Percentiles rank a stretch among this genome's conserved stretches.
phyloP scores from a whole-genome alignment of 1,140 invertebrate species.

The Eueides isabella region DNA sequence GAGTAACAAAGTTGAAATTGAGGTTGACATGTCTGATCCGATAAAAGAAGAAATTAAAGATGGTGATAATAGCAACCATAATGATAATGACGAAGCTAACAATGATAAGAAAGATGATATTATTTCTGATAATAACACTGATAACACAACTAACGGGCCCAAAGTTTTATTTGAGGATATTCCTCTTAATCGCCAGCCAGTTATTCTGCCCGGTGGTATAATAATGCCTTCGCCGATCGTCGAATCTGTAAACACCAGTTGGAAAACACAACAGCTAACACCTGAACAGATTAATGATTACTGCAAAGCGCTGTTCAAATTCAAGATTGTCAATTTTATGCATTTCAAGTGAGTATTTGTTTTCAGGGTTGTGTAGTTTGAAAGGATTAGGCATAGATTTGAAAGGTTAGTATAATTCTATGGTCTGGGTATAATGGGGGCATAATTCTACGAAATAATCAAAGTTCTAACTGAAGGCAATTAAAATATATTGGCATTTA shows the following conservation, averaged over 20 bases:
- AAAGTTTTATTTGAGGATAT: constrained; percentile 43
- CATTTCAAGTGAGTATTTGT: constrained; percentile 90
- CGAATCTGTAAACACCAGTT: constrained; percentile 92
- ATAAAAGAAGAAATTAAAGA: constrained; percentile 13
- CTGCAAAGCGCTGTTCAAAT: constrained; percentile 93
- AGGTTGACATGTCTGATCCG: not conserved
- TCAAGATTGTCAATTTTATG: constrained; percentile 93
- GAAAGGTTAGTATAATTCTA: no score
- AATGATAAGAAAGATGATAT: not conserved
- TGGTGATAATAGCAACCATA: not conserved
- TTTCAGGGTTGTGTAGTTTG: not conserved
- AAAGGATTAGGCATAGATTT: no score
- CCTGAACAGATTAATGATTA: constrained; percentile 91
- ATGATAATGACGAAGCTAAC: not conserved
- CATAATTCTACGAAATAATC: no score
- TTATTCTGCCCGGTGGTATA: constrained; percentile 63
- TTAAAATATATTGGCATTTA: no score
- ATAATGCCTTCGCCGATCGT: constrained; percentile 88
- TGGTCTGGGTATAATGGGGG: no score
- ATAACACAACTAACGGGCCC: not conserved
- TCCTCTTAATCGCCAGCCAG: constrained; percentile 57
- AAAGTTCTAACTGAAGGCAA: no score
- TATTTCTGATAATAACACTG: constrained; percentile 11
- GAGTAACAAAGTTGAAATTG: not conserved
- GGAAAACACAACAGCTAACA: constrained; percentile 90